Evolutionary conservation across 1,140 invertebrate genomes (phyloP).

Genomic region (Megalonaias nervosa): DNA sequence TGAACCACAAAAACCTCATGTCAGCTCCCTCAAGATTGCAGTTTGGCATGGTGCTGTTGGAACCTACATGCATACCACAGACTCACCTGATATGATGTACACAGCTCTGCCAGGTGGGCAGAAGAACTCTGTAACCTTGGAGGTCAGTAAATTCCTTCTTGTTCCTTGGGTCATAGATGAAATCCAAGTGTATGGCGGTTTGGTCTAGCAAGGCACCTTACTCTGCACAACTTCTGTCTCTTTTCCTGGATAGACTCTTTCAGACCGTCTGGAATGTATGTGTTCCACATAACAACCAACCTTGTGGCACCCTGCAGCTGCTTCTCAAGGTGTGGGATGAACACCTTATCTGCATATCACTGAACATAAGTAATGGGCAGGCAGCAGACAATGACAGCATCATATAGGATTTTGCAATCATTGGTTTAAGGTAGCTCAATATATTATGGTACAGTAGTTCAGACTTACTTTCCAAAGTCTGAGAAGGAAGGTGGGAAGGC

Average conservation of each 20-base stretch:
- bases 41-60: background rate
- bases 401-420: slow-evolving; percentile 1
- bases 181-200: slow-evolving; percentile 21
- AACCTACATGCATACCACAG: too few species aligned
- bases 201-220: background rate
- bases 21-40: slow-evolving; percentile 24
- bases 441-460: background rate
- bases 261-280: slow-evolving; percentile 16
- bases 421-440: background rate
- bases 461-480: slow-evolving; percentile 1
- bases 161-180: slow-evolving; percentile 14
- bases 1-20: slow-evolving; percentile 5
- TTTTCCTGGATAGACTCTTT: slow-evolving; percentile 8
- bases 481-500: slow-evolving; percentile 2
- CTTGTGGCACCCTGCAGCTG: background rate
- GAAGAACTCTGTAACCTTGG: background rate
- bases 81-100: background rate
- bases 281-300: slow-evolving; percentile 31
- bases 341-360: slow-evolving; percentile 10
- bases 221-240: background rate
- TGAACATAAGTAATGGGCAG: background rate
- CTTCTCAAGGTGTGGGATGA: background rate
- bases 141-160: slow-evolving; percentile 28
- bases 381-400: slow-evolving; percentile 2
- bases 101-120: background rate